Percentiles rank a stretch among this genome's conserved stretches.
These are phyloP conservation scores for Bhutanitis thaidina DNA, from an alignment of 2,888 invertebrate genomes.

Conservation along the genomic window DNA sequence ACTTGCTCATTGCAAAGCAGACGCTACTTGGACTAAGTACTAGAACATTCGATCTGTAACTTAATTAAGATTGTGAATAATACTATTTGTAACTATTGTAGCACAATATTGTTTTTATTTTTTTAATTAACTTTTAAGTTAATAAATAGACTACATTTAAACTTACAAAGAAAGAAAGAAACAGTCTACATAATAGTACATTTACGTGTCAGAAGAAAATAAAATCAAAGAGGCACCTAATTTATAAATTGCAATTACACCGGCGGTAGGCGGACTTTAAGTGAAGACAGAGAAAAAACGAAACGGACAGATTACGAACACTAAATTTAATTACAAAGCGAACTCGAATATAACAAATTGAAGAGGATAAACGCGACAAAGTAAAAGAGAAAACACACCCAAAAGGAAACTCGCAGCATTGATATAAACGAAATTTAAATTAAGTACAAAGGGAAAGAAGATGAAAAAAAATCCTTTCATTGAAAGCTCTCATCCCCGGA, in stretches of 20 bases:
- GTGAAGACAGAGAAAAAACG: constrained; percentile 48
- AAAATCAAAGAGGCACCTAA: constrained; percentile 40
- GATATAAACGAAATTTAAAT: constrained; percentile 81
- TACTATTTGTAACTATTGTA: too few species aligned
- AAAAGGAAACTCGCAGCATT: constrained; percentile 78
- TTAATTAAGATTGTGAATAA: too few species aligned
- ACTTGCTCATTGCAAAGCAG: constrained; percentile 30
- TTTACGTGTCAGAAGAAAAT: constrained; percentile 2
- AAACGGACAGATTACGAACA: constrained; percentile 73
- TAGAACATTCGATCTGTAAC: not conserved
- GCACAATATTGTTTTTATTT: too few species aligned
- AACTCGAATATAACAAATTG: constrained; percentile 78
- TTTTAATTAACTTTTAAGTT: not conserved
- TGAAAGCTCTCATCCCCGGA: constrained; percentile 77
- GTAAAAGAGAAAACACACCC: constrained; percentile 78
- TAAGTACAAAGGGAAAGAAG: constrained; percentile 80
- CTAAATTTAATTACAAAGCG: constrained; percentile 78
- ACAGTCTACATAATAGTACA: constrained; percentile 7
- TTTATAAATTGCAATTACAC: constrained; percentile 75
- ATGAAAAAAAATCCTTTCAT: constrained; percentile 79
- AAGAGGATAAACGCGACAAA: constrained; percentile 79
- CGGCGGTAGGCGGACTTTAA: constrained; percentile 46
- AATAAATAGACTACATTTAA: not conserved
- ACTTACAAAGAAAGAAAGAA: not conserved
- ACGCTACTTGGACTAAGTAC: constrained; percentile 17